A percentile compares a stretch with the other conserved stretches of the same genome.
Conservation (phyloP, 2,888 invertebrate species). For the Balanococcus diminutus region DNA sequence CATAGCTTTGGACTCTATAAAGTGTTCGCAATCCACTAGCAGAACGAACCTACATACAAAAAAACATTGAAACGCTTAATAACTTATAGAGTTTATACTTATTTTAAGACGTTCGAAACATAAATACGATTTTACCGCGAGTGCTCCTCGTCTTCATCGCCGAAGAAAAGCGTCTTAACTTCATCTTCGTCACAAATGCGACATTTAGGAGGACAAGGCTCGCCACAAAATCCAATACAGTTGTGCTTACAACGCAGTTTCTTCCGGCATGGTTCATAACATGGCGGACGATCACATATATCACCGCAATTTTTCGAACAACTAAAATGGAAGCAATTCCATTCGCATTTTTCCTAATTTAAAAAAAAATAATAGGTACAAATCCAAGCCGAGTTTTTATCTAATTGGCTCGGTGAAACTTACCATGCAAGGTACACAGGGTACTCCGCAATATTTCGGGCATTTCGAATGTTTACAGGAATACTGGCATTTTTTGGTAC, state of each 20-base stretch:
- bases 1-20: slow-evolving; percentile 64
- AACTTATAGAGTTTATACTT: not conserved
- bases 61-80: not conserved
- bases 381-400: not conserved
- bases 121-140: slow-evolving; percentile 59
- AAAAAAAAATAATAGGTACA: slow-evolving; percentile 54
- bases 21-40: slow-evolving; percentile 66
- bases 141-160: slow-evolving; percentile 65
- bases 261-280: slow-evolving; percentile 55
- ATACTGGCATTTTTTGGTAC: slow-evolving; percentile 64
- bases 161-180: slow-evolving; percentile 63
- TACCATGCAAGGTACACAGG: slow-evolving; percentile 61
- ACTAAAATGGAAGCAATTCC: slow-evolving; percentile 56
- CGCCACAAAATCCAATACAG: slow-evolving; percentile 58
- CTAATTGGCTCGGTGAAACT: too few species aligned
- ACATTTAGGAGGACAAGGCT: slow-evolving; percentile 63
- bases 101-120: not conserved
- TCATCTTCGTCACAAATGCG: slow-evolving; percentile 64
- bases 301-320: slow-evolving; percentile 57
- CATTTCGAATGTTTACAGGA: slow-evolving; percentile 67
- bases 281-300: slow-evolving; percentile 57
- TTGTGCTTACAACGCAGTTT: slow-evolving; percentile 56
- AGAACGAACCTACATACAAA: slow-evolving; percentile 63
- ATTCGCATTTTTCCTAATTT: slow-evolving; percentile 58
- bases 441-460: slow-evolving; percentile 62